These are phyloP conservation scores for Trachemys scripta DNA, from an alignment of 2,113 vertebrate genomes.

Conservation along the genomic window DNA sequence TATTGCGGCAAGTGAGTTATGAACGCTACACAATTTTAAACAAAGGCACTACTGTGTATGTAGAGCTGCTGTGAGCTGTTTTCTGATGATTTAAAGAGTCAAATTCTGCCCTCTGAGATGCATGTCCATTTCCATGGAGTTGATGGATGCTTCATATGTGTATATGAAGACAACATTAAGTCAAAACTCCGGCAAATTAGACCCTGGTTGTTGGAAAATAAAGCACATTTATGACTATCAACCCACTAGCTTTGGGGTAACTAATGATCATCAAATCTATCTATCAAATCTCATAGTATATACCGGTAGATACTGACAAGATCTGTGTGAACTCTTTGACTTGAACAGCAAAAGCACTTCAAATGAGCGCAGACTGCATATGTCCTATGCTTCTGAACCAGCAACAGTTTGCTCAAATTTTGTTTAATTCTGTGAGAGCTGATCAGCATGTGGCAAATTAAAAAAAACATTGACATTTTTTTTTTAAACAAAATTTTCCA, in stretches of 20 bases:
- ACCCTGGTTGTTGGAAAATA: background rate
- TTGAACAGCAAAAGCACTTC: background rate
- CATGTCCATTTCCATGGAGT: background rate
- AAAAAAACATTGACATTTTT: background rate
- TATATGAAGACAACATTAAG: background rate
- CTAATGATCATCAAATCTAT: background rate
- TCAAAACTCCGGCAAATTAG: background rate
- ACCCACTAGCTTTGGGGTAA: background rate
- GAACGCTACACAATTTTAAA: background rate
- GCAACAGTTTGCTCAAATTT: background rate
- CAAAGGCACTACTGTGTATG: background rate
- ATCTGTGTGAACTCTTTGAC: fast-evolving
- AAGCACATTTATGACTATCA: background rate
- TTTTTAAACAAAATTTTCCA: background rate
- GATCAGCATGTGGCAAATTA: background rate
- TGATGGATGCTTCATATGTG: background rate
- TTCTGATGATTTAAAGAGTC: background rate
- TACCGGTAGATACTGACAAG: too few relatives aligned
- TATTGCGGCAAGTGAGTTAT: background rate
- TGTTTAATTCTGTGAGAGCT: background rate
- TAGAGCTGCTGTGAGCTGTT: background rate
- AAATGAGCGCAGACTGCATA: background rate
- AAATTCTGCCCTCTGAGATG: background rate
- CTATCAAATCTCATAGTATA: background rate
- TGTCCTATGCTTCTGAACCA: background rate